Evolutionary conservation across 1,140 invertebrate species (phyloP), one percentile per base, ranked within the genome.

Genomic region (Drosophila ambigua): DNA sequence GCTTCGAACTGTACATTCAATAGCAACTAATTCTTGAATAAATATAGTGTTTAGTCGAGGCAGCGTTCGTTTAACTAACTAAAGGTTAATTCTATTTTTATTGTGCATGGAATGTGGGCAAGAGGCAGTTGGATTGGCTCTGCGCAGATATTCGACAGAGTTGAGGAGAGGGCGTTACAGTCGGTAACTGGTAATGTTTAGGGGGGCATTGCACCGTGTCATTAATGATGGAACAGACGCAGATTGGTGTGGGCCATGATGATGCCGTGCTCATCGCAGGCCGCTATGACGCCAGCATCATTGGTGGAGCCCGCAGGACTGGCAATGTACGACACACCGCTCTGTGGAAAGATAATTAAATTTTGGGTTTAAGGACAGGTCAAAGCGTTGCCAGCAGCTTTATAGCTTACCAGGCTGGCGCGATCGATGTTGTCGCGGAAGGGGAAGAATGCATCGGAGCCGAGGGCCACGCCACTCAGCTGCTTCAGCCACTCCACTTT

Each of bases 401-500:
- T 4, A 3, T 4, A 43, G 13, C 91, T 91, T 92, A 98, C 98
- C 94, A 97, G 94, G 77, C 94, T 93, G 63, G 98, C 98, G 79
- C 98, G 94, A 92, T 99, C 98, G 52, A 99, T 96, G 90, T 99
- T 99, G 87, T 99, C 99, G 77, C 98, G 94, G 94, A 99, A 99
- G 39, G 98, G 98, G 93, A 99, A 99, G 93, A 99, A 99, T 0
- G 98, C 98, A 93, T 99, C 98, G 0, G 98, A 99, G n/a, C 97
- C 97, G 0, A 99, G 92, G 15, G 96, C 95, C 7, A 99, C 98
- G n/a, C 95, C 95, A 46, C 95, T 94, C 85, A 99, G 92, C 72
- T 96, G 93, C 13, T 93, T 93, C 4, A 97, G 92, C 98, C 98
- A 99, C 6, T 96, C 94, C 0, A 93, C 91, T 59, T 95, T 95